These are phyloP conservation scores for Keiferia lycopersicella DNA, from an alignment of 2,888 invertebrate species.

Conservation along the genomic window DNA sequence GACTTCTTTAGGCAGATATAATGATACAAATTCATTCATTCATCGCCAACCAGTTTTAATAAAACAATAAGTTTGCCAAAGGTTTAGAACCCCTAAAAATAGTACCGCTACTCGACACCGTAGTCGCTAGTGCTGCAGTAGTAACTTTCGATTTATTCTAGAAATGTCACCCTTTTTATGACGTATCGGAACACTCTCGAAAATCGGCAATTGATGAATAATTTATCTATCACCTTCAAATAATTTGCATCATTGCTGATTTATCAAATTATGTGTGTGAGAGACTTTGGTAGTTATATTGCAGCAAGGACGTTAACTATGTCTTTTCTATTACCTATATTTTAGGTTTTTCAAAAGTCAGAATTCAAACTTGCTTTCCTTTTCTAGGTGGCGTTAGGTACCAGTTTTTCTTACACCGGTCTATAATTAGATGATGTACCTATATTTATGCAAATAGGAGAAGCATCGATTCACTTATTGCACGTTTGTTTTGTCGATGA, in stretches of 20 bases:
- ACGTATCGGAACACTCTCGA: background rate
- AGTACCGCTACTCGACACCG: conserved; percentile 7
- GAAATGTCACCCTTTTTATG: background rate
- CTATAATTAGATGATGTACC: no score
- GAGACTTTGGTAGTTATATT: no score
- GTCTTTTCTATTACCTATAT: no score
- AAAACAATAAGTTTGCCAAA: background rate
- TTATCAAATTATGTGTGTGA: no score
- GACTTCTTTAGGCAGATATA: no score
- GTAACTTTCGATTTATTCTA: background rate
- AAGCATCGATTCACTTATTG: background rate
- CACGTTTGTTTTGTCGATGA: conserved; percentile 12
- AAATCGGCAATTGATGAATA: background rate
- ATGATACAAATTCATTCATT: no score
- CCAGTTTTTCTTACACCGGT: no score
- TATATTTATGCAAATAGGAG: background rate
- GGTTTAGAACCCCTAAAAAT: background rate
- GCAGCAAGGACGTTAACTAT: no score
- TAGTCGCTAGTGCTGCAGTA: background rate
- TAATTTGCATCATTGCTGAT: no score
- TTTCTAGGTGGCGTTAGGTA: background rate
- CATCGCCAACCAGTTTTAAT: no score
- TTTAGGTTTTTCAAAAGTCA: no score
- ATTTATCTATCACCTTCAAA: background rate
- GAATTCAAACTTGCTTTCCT: background rate